A percentile compares a stretch with the other conserved stretches of the same genome.
Conservation (phyloP, 2,113 vertebrate genomes). For the Catagonus wagneri region DNA sequence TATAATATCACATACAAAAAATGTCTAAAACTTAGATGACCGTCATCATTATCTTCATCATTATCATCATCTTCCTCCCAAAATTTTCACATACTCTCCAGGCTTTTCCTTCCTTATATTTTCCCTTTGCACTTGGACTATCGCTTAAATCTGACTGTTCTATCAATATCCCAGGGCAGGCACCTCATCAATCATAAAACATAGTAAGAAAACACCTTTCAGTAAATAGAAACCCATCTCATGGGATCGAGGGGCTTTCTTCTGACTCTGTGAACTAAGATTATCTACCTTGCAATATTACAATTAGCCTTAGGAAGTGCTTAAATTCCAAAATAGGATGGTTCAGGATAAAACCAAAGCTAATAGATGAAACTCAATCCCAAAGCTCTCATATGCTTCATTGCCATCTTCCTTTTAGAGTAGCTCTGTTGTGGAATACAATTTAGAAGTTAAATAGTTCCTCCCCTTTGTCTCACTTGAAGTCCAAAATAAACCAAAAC, state of each 20-base stretch:
- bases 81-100: background rate
- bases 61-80: background rate
- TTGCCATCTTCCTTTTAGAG: background rate
- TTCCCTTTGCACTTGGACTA: background rate
- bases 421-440: background rate
- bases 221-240: background rate
- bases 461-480: background rate
- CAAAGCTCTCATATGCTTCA: background rate
- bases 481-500: background rate
- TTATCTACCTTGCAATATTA: background rate
- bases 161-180: background rate
- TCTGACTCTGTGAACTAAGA: background rate
- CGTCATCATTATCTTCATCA: background rate
- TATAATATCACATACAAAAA: background rate
- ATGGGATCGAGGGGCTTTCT: background rate
- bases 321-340: background rate
- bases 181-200: background rate
- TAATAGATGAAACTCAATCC: background rate
- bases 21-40: background rate
- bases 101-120: background rate
- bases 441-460: background rate
- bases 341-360: background rate
- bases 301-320: background rate
- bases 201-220: background rate
- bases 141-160: slow-evolving; percentile 25